A percentile compares a stretch with the other conserved stretches of the same genome.
Evolutionary conservation across 2,113 vertebrate species (phyloP).

Genomic region (Bos indicus): DNA sequence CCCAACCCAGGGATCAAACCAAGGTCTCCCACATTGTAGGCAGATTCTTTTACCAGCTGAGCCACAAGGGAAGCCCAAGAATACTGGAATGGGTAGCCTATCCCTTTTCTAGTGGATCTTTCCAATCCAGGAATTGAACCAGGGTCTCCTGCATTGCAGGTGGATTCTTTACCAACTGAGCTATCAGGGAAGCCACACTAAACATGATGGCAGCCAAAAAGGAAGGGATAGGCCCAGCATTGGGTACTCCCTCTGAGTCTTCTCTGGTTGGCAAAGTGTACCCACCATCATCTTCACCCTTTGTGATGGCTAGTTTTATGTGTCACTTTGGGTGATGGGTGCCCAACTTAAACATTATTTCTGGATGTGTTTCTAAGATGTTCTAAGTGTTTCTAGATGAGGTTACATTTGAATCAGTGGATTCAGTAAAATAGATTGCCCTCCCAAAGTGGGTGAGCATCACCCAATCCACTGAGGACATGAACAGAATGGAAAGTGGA

Average conservation of each 20-base stretch:
- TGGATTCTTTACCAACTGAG: neutral
- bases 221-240: neutral
- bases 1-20: neutral
- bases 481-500: neutral
- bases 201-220: neutral
- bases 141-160: neutral
- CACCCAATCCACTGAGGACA: neutral
- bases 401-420: neutral
- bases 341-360: neutral
- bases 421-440: neutral
- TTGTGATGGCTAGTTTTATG: neutral
- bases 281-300: neutral
- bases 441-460: neutral
- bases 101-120: neutral
- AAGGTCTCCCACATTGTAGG: neutral
- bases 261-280: neutral
- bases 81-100: neutral
- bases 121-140: neutral
- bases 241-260: neutral
- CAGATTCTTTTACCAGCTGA: neutral
- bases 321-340: neutral
- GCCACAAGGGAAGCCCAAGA: neutral
- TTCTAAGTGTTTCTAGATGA: neutral
- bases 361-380: neutral
- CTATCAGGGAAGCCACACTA: neutral